phyloP scores from a whole-genome alignment of 1,140 invertebrate genomes.

The Cotesia chilonis region DNA sequence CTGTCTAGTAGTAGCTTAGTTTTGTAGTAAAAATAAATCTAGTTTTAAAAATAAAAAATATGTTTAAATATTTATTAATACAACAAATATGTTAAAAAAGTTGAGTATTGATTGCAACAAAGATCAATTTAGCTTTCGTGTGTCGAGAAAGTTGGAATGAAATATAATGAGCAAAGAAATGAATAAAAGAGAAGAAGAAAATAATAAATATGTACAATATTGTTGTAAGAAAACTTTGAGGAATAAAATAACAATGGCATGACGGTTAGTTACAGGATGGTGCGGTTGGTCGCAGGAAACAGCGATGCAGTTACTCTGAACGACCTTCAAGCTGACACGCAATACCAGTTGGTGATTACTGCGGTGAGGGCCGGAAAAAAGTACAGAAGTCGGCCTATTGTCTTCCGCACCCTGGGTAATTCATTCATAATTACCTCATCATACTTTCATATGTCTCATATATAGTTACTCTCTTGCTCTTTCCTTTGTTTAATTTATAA shows the following conservation, averaged over 20 bases:
- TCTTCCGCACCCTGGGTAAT: slow-evolving; percentile 85
- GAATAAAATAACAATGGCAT: slow-evolving; percentile 56
- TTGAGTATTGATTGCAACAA: too few relatives aligned
- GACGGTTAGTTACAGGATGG: slow-evolving; percentile 87
- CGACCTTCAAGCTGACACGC: slow-evolving; percentile 81
- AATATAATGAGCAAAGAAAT: neutral
- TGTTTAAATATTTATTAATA: too few relatives aligned
- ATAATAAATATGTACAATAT: neutral
- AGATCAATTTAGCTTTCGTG: too few relatives aligned
- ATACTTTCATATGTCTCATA: neutral
- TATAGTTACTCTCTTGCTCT: neutral
- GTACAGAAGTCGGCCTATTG: slow-evolving; percentile 81
- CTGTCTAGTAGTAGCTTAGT: too few relatives aligned
- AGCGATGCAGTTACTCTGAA: slow-evolving; percentile 83
- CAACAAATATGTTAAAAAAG: too few relatives aligned
- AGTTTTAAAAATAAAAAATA: too few relatives aligned
- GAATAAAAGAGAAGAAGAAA: slow-evolving; percentile 27
- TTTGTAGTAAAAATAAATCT: too few relatives aligned
- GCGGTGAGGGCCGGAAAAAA: slow-evolving; percentile 81
- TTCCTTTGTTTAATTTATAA: too few relatives aligned
- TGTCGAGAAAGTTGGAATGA: neutral
- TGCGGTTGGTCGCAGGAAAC: slow-evolving; percentile 85
- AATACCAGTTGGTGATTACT: slow-evolving; percentile 84
- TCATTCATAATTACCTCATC: slow-evolving; percentile 50
- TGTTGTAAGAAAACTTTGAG: neutral